Conservation (phyloP, 2,113 vertebrate genomes). For the Phrynocephalus versicolor region DNA sequence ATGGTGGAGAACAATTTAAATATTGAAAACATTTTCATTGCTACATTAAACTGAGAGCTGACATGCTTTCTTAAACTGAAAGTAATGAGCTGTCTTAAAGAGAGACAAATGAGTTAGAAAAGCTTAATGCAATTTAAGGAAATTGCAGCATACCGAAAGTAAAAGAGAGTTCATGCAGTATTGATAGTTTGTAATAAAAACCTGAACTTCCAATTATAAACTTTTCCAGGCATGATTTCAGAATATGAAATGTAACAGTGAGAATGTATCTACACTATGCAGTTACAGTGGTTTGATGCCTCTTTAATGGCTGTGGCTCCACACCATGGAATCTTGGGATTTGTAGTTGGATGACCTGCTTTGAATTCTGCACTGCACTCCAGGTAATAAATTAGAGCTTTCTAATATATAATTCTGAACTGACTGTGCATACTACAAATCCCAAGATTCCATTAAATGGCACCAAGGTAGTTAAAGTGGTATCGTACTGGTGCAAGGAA, state of each 20-base stretch:
- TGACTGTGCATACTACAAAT: too few species aligned
- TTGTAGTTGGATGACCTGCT: too few species aligned
- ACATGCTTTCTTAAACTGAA: constrained; percentile 11
- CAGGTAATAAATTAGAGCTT: too few species aligned
- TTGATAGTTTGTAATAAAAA: not conserved
- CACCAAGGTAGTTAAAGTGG: too few species aligned
- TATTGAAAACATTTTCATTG: constrained; percentile 10
- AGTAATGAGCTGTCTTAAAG: constrained; percentile 7
- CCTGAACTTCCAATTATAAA: not conserved
- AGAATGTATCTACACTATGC: too few species aligned
- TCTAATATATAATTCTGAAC: too few species aligned
- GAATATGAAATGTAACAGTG: not conserved
- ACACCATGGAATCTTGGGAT: too few species aligned
- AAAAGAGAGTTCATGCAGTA: not conserved
- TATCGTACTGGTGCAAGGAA: too few species aligned
- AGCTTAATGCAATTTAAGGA: not conserved
- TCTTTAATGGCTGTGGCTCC: too few species aligned
- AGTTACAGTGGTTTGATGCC: too few species aligned
- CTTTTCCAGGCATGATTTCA: constrained; percentile 1
- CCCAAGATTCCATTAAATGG: too few species aligned
- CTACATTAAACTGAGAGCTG: constrained; percentile 12
- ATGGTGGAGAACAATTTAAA: constrained; percentile 9
- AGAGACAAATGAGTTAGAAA: not conserved
- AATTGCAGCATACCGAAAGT: not conserved
- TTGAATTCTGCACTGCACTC: too few species aligned